Conservation (phyloP, 2,888 invertebrate genomes). For the Drosophila rellima region DNA sequence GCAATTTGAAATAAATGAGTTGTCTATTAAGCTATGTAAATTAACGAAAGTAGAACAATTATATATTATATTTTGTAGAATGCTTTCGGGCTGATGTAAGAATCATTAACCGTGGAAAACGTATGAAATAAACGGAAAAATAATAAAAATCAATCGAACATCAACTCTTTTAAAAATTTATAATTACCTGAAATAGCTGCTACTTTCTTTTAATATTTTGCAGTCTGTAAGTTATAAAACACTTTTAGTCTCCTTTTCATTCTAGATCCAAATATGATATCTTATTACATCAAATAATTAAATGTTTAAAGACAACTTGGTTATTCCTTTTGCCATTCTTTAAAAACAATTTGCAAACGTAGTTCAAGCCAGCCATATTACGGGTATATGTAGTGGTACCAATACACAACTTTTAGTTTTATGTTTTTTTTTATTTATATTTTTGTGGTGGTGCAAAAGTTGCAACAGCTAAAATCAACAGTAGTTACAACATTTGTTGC, state of each 20-base stretch:
- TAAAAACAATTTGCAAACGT: slow-evolving; percentile 20
- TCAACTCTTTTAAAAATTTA: neutral
- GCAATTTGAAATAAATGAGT: too few relatives aligned
- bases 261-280: neutral
- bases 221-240: neutral
- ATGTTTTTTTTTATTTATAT: slow-evolving; percentile 40
- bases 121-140: neutral
- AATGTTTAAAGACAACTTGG: neutral
- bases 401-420: slow-evolving; percentile 10
- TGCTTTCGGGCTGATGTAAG: neutral
- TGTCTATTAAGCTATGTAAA: too few relatives aligned
- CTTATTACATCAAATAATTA: neutral
- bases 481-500: slow-evolving; percentile 26
- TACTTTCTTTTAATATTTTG: neutral
- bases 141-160: neutral
- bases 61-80: neutral
- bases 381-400: slow-evolving; percentile 13
- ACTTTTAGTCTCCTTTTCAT: too few relatives aligned
- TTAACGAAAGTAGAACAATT: too few relatives aligned
- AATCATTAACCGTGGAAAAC: neutral
- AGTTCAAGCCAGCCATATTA: slow-evolving; percentile 6
- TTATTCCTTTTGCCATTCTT: neutral
- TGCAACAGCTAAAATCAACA: slow-evolving; percentile 47
- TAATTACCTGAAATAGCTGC: neutral
- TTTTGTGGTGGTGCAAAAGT: slow-evolving; percentile 34